Conservation (phyloP, 2,888 invertebrate genomes). For the Cryptocephalus moraei region DNA sequence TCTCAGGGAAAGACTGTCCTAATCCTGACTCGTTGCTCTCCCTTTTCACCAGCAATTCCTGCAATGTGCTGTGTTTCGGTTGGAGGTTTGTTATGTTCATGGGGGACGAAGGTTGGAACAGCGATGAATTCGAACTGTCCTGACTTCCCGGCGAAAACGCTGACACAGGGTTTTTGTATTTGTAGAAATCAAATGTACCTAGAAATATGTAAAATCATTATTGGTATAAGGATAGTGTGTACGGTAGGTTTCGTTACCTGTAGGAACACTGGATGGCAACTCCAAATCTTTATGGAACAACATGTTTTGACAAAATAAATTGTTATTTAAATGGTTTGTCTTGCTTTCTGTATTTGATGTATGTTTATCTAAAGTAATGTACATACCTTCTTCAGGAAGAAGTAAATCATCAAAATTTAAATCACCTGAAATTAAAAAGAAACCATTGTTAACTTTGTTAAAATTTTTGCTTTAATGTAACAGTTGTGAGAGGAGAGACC, state of each 20-base stretch:
- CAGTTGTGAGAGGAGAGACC: too few species aligned
- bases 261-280: slow-evolving; percentile 35
- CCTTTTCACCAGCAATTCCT: slow-evolving; percentile 58
- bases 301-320: slow-evolving; percentile 25
- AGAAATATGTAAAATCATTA: neutral
- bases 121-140: slow-evolving; percentile 51
- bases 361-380: slow-evolving; percentile 23
- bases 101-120: slow-evolving; percentile 41
- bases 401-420: slow-evolving; percentile 78
- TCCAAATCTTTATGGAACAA: slow-evolving; percentile 30
- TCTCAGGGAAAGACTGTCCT: slow-evolving; percentile 15
- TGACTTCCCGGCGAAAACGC: slow-evolving; percentile 60
- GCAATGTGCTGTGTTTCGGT: slow-evolving; percentile 47
- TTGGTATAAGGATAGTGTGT: slow-evolving; percentile 15
- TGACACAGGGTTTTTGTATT: slow-evolving; percentile 27
- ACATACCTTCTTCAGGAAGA: slow-evolving; percentile 58
- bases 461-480: too few species aligned
- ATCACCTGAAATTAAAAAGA: slow-evolving; percentile 53
- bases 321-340: slow-evolving; percentile 26
- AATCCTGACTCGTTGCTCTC: slow-evolving; percentile 37
- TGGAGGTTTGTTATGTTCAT: slow-evolving; percentile 29
- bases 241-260: slow-evolving; percentile 34
- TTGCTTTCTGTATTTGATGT: slow-evolving; percentile 20
- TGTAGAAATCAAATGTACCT: slow-evolving; percentile 13
- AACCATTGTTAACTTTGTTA: neutral